Base-by-base conservation (phyloP, 2,113 vertebrate species). In the Onychorhynchus coronatus region DNA sequence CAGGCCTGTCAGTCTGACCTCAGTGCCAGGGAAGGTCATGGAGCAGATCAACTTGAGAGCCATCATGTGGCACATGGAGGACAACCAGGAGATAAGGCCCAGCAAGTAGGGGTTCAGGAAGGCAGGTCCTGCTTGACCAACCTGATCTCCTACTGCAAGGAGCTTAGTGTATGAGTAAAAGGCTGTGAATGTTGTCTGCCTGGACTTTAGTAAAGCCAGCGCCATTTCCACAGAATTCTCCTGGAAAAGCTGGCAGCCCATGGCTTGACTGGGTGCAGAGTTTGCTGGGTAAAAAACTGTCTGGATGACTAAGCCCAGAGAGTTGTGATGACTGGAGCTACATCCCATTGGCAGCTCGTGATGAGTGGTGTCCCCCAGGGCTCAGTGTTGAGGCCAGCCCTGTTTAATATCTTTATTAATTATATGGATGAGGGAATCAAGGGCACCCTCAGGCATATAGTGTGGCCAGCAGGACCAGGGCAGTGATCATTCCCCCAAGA, bases 21-120 rank as follows among this genome's bases (percentile, higher is more conserved):
- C 0, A 0, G 30, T 62, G 37, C 18, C 11, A 12, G 30, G 18
- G 22, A 79, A 79, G 11, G 42, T 41, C 21, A 25, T 16, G 37
- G 39, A 79, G 14, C 35, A 73, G 59, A 15, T 46, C 13, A 14
- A 14, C 33, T 13, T 41, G 47, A 83, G 49, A 31, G 44, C 12
- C n/a, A 33, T 52, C 59, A 50, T 30, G 21, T 0, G 0, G 33
- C 24, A 63, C 2, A 3, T n/a, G 33, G 16, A 42, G 42, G 37
- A 68, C 47, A 68, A 52, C 12, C 22, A 61, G 52, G 21, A 6
- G 12, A 70, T 33, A 8, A 25, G 28, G 49, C 22, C 55, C 61
- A 70, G 66, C 12, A 55, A 88, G 67, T 19, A 22, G 2, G 4
- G 22, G 11, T 6, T 72, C n/a, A 15, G 30, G 53, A 59, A 72